A percentile compares a stretch with the other conserved stretches of the same genome.
Evolutionary conservation across 2,888 invertebrate genomes (phyloP).

Genomic region (Aquatica leii): DNA sequence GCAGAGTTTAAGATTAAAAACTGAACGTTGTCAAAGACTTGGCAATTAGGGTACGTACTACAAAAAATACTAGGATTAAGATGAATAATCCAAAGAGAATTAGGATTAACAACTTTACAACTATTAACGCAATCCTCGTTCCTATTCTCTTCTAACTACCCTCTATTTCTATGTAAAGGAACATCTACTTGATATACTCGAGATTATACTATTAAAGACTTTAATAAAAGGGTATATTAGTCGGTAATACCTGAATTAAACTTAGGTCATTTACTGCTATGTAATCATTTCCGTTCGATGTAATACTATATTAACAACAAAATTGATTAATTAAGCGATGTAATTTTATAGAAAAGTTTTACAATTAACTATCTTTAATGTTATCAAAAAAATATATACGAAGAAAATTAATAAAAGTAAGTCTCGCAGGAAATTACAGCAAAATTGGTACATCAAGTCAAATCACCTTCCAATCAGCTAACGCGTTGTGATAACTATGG

Average conservation of each 20-base stretch:
- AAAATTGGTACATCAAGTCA: slow-evolving; percentile 8
- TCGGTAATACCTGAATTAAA: slow-evolving; percentile 11
- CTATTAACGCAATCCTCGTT: slow-evolving; percentile 11
- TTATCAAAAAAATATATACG: background rate
- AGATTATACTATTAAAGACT: slow-evolving; percentile 13
- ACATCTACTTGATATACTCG: slow-evolving; percentile 10
- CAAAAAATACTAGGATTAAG: slow-evolving; percentile 9
- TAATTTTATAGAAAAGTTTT: background rate
- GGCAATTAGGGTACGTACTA: background rate
- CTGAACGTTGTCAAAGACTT: background rate
- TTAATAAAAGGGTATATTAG: slow-evolving; percentile 12
- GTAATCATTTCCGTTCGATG: slow-evolving; percentile 8
- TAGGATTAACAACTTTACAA: slow-evolving; percentile 11
- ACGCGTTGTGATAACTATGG: slow-evolving; percentile 8
- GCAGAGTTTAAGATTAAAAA: background rate
- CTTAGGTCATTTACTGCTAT: slow-evolving; percentile 6
- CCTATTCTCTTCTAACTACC: slow-evolving; percentile 9
- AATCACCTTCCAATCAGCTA: slow-evolving; percentile 11
- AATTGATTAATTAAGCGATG: slow-evolving; percentile 9
- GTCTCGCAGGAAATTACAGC: slow-evolving; percentile 8
- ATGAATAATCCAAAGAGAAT: slow-evolving; percentile 14
- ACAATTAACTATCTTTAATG: background rate
- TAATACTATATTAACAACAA: slow-evolving; percentile 3
- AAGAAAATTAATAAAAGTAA: slow-evolving; percentile 6
- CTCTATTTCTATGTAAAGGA: slow-evolving; percentile 8